A percentile compares a stretch with the other conserved stretches of the same genome.
Conservation (phyloP, 2,888 invertebrate species). For the Agrochola macilenta region DNA sequence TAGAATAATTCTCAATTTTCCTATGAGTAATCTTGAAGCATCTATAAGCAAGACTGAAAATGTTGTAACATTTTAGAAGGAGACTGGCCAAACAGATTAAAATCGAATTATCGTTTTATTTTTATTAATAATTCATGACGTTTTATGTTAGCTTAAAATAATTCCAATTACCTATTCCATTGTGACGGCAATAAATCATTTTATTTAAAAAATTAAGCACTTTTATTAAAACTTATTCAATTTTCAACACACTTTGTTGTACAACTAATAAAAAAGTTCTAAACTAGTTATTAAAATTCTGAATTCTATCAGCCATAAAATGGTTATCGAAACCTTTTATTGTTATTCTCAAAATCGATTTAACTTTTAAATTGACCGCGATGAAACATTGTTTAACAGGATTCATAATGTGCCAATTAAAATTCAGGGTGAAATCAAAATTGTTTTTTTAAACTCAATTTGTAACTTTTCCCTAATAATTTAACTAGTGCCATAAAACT, state of each 20-base stretch:
- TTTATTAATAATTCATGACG: neutral
- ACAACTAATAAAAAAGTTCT: slow-evolving; percentile 44
- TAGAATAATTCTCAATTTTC: neutral
- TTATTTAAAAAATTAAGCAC: neutral
- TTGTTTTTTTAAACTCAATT: slow-evolving; percentile 33
- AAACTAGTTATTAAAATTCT: slow-evolving; percentile 52
- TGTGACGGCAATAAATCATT: slow-evolving; percentile 2
- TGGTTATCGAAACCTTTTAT: slow-evolving; percentile 22
- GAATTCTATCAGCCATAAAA: slow-evolving; percentile 34
- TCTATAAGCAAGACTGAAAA: neutral
- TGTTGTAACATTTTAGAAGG: neutral
- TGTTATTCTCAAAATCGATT: slow-evolving; percentile 39
- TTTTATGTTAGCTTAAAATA: neutral
- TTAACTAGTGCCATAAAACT: neutral
- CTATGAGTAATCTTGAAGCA: neutral
- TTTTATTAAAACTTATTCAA: slow-evolving; percentile 16
- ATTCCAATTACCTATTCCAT: neutral
- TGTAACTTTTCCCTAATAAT: slow-evolving; percentile 17
- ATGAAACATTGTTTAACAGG: slow-evolving; percentile 54
- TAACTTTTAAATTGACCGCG: slow-evolving; percentile 55
- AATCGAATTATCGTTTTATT: neutral
- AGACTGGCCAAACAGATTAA: neutral
- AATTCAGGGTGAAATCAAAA: slow-evolving; percentile 38
- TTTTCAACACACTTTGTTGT: slow-evolving; percentile 25
- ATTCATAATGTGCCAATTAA: slow-evolving; percentile 55